Evolutionary conservation across 2,113 vertebrate genomes (phyloP), one percentile per base, ranked within the genome.

Genomic region (Balaeniceps rex): DNA sequence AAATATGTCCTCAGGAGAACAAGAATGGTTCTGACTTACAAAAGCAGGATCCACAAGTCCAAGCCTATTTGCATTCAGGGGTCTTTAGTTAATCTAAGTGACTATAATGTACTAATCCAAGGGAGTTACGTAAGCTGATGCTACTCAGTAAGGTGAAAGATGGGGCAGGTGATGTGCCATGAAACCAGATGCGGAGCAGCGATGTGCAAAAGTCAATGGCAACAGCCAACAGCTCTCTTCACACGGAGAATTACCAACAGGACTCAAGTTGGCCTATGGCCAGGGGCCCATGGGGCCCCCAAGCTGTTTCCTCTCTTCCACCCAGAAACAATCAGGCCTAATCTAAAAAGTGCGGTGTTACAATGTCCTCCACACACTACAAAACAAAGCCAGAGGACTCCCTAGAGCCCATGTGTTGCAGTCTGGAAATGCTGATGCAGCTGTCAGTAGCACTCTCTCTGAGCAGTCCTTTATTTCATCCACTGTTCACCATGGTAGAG

Each of bases 401-500:
- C 40, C 34, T 25, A 63, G 31, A 75, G 21, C 11, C 31, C 24
- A 22, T 0, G 4, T 47, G 26, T 44, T 57, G 29, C 4, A 1
- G 11, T 31, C 24, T 44, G 31, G 33, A 78, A 18, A 51, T 29
- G 13, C 19, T 7, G 26, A n/a, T 33, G 54, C 24, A 72, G 36
- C 7, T 57, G 7, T 58, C 28, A 28, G 14, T 42, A 47, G 29
- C 8, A 24, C 4, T 52, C 7, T 46, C 25, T 75, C 68, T 71
- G 34, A 44, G 54, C 31, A 55, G 5, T 28, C 40, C 21, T 46
- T 6, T 42, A 25, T 29, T 87, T 82, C 34, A 31, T 34, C 14
- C 28, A 49, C 21, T 0, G 0, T 42, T 58, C 36, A 42, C 19
- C 7, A 17, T 16, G 16, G 14, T 5, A 34, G 38, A 83, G 2